phyloP scores from a whole-genome alignment of 2,797 vertebrate species.

The Octomys mimax region DNA sequence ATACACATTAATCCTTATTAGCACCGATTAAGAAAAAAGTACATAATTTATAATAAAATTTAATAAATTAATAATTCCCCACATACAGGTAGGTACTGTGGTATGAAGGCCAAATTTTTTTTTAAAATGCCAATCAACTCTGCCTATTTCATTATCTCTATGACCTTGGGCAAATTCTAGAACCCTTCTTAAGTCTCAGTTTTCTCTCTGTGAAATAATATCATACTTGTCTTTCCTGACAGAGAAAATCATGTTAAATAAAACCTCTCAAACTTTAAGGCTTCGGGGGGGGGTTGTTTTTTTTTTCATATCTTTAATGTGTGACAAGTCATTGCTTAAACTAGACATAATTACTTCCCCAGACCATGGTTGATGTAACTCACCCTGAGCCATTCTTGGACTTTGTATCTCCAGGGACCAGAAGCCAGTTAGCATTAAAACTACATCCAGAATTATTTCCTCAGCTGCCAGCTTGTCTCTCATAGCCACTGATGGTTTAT shows the following conservation, averaged over 20 bases:
- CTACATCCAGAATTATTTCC: slow-evolving; percentile 57
- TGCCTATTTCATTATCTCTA: slow-evolving; percentile 32
- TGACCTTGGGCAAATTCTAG: slow-evolving; percentile 51
- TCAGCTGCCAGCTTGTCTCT: slow-evolving; percentile 47
- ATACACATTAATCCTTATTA: slow-evolving; percentile 20
- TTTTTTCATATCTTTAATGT: slow-evolving; percentile 50
- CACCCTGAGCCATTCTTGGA: slow-evolving; percentile 15
- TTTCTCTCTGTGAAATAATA: slow-evolving; percentile 61
- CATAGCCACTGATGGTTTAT: slow-evolving; percentile 16
- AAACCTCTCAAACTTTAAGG: slow-evolving; percentile 40
- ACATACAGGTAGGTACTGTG: not conserved
- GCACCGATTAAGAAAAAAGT: slow-evolving; percentile 47
- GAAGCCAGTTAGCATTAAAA: slow-evolving; percentile 65
- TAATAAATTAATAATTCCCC: slow-evolving; percentile 9
- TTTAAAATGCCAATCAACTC: slow-evolving; percentile 43
- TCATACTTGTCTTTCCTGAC: slow-evolving; percentile 32
- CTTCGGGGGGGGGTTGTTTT: too few relatives aligned
- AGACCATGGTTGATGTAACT: slow-evolving; percentile 39
- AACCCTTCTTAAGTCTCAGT: slow-evolving; percentile 48
- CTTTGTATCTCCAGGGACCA: slow-evolving; percentile 34
- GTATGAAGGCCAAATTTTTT: not conserved
- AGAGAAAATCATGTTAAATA: slow-evolving; percentile 51
- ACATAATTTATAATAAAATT: slow-evolving; percentile 30
- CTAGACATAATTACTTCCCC: slow-evolving; percentile 50
- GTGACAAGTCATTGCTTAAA: slow-evolving; percentile 44